These are phyloP conservation scores for Donacobius atricapilla DNA, from an alignment of 2,113 vertebrate genomes.

Conservation along the genomic window DNA sequence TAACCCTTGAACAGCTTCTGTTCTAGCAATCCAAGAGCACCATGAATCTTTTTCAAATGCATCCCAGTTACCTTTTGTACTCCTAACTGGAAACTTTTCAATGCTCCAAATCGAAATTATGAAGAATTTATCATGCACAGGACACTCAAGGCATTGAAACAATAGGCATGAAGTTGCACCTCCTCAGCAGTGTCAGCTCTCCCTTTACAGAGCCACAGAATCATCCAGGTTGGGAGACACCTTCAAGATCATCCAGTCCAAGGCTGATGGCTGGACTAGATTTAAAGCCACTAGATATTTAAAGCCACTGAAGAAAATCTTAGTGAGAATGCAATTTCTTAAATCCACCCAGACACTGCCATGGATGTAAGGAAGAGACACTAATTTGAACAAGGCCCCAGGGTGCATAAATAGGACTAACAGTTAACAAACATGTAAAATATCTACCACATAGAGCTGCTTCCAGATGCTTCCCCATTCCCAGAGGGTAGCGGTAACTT, in stretches of 20 bases:
- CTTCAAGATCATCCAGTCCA: not conserved
- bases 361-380: not conserved
- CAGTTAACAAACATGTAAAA: not conserved
- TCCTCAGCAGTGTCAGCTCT: not conserved
- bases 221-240: not conserved
- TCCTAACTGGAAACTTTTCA: not conserved
- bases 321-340: not conserved
- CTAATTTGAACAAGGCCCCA: not conserved
- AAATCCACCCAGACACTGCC: not conserved
- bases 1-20: not conserved
- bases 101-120: not conserved
- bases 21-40: not conserved
- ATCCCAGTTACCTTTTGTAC: not conserved
- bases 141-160: not conserved
- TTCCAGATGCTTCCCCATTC: slow-evolving; percentile 99
- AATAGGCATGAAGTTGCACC: not conserved
- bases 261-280: not conserved
- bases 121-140: not conserved
- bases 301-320: not conserved
- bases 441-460: slow-evolving; percentile 90
- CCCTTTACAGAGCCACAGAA: not conserved
- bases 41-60: not conserved
- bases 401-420: not conserved
- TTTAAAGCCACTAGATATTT: not conserved
- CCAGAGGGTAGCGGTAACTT: slow-evolving; percentile 92